phyloP scores from a whole-genome alignment of 2,888 invertebrate genomes.

The Ormyrus rosae region DNA sequence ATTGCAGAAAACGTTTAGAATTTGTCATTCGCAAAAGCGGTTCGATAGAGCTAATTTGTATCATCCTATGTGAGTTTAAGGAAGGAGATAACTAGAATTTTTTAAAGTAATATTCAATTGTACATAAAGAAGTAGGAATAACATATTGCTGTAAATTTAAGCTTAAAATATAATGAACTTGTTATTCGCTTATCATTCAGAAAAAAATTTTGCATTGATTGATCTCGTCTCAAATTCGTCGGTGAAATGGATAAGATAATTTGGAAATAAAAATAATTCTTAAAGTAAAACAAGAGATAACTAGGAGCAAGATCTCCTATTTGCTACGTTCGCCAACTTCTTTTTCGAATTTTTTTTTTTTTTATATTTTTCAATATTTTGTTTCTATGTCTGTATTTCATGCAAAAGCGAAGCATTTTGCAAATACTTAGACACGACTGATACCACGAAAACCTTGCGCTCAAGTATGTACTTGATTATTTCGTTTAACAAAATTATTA shows the following conservation, averaged over 20 bases:
- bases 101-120: conserved; percentile 56
- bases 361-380: no score
- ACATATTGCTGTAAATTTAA: conserved; percentile 58
- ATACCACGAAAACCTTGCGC: background rate
- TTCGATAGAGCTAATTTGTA: conserved; percentile 53
- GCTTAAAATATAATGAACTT: conserved; percentile 55
- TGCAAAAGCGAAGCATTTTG: no score
- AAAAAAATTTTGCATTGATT: conserved; percentile 52
- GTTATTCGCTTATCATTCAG: conserved; percentile 50
- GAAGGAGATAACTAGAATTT: conserved; percentile 51
- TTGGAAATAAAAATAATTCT: no score
- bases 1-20: conserved; percentile 44
- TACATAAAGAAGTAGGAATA: conserved; percentile 56
- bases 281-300: no score
- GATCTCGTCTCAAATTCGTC: conserved; percentile 49
- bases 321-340: no score
- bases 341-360: no score
- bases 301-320: no score
- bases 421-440: conserved; percentile 6
- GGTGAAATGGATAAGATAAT: conserved; percentile 40
- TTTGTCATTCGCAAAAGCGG: conserved; percentile 51
- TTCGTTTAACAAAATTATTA: no score
- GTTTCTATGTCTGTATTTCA: no score
- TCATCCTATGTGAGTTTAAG: conserved; percentile 50
- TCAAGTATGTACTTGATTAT: no score